Percentiles rank a stretch among this genome's conserved stretches.
Evolutionary conservation across 2,888 invertebrate species (phyloP).

Genomic region (Drosophila neonasuta): DNA sequence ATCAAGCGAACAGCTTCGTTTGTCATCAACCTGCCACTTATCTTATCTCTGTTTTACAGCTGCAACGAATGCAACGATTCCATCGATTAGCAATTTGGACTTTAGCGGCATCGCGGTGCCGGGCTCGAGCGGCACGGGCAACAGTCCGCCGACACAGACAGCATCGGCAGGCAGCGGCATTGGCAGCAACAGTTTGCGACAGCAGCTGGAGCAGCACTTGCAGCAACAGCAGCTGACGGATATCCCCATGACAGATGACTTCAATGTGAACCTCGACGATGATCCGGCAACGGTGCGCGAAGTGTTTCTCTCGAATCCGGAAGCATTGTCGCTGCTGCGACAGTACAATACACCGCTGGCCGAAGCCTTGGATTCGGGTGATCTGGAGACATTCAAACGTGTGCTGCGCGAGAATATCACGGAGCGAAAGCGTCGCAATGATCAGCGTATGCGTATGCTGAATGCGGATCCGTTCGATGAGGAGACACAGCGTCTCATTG

Average conservation of each 20-base stretch:
- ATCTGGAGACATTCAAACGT: conserved; percentile 89
- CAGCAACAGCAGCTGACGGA: conserved; percentile 46
- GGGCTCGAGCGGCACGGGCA: conserved; percentile 66
- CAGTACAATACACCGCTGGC: conserved; percentile 96
- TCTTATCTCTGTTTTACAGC: conserved; percentile 8
- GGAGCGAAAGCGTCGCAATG: conserved; percentile 91
- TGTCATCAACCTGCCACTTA: not conserved
- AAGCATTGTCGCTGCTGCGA: conserved; percentile 93
- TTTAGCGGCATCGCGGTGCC: conserved; percentile 94
- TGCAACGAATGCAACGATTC: conserved; percentile 38
- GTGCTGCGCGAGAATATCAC: conserved; percentile 92
- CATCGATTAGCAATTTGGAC: conserved; percentile 84
- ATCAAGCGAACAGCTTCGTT: not conserved
- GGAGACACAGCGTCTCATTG: conserved; percentile 96
- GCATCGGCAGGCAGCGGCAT: conserved; percentile 9
- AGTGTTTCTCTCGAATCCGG: conserved; percentile 94
- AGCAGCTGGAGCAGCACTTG: conserved; percentile 39
- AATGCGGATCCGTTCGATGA: conserved; percentile 97
- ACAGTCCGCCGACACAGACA: conserved; percentile 41
- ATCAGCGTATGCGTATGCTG: conserved; percentile 92
- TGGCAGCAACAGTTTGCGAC: conserved; percentile 25
- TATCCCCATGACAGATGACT: conserved; percentile 77
- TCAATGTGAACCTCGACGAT: conserved; percentile 85
- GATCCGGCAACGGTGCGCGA: conserved; percentile 93
- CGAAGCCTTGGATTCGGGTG: conserved; percentile 93